A percentile compares a stretch with the other conserved stretches of the same genome.
Conservation (phyloP, 2,888 invertebrate species). For the Drosophila lutescens region DNA sequence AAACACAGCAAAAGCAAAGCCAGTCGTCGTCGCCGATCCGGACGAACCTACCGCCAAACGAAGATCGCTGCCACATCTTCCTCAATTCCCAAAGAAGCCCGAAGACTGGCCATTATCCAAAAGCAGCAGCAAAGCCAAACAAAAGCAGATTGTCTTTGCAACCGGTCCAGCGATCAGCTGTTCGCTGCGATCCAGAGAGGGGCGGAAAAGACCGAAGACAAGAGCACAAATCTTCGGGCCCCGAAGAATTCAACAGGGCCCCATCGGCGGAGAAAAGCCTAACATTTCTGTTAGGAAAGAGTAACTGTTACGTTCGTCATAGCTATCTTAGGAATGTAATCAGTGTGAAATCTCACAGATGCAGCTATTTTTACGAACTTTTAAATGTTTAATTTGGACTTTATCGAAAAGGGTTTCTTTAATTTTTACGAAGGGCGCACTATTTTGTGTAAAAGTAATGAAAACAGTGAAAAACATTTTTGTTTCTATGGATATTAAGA, state of each 20-base stretch:
- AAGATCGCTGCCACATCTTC: slow-evolving; percentile 69
- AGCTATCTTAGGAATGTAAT: slow-evolving; percentile 10
- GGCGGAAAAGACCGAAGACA: slow-evolving; percentile 6
- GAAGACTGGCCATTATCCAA: slow-evolving; percentile 32
- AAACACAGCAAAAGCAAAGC: slow-evolving; percentile 37
- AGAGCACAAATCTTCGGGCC: slow-evolving; percentile 25
- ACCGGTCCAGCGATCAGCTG: slow-evolving; percentile 68
- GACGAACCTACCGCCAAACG: slow-evolving; percentile 43
- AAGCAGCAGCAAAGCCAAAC: slow-evolving; percentile 36
- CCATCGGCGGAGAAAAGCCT: slow-evolving; percentile 2
- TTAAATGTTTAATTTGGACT: too few species aligned
- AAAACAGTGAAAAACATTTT: too few species aligned
- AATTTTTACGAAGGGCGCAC: too few species aligned
- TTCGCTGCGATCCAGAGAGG: slow-evolving; percentile 19
- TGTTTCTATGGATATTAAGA: too few species aligned
- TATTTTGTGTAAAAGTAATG: too few species aligned
- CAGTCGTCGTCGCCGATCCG: slow-evolving; percentile 12
- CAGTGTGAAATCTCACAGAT: not conserved
- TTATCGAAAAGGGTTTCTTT: too few species aligned
- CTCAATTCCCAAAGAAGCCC: slow-evolving; percentile 58
- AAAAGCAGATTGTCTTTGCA: slow-evolving; percentile 55
- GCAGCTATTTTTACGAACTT: too few species aligned
- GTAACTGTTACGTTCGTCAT: not conserved
- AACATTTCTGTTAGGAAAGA: slow-evolving; percentile 42
- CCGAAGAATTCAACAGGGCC: slow-evolving; percentile 18